Evolutionary conservation across 2,113 vertebrate species (phyloP), one percentile per base, ranked within the genome.

Genomic region (Fregata magnificens): DNA sequence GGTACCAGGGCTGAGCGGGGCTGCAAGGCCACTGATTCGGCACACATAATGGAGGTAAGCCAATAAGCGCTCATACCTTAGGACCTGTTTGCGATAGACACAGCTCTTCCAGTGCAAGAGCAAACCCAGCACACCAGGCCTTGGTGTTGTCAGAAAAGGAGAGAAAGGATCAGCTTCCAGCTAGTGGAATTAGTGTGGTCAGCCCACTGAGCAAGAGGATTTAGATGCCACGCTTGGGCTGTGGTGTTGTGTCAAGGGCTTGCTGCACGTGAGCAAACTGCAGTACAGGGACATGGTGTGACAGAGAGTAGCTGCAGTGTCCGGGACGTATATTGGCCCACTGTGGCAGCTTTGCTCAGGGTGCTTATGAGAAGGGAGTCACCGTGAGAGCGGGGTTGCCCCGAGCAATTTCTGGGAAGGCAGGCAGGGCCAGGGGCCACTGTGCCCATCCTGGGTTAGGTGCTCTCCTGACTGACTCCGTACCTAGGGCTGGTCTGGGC

Each of bases 21-120:
- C 67, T 70, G 22, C 19, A 22, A 66, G 36, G 52, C 17, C 42
- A 11, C 52, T 19, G 13, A 7, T 24, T 36, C 5, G 1, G 18
- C 47, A 34, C 21, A 26, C 0, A 0, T 13, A 11, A 21, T 0
- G 22, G 63, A 44, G 38, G 16, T 3, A 9, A 67, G 13, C 34
- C 10, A 14, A 38, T n/a, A n/a, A 70, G 58, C 36, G 17, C 8
- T 44, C 44, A 14, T 38, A 29, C 14, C 26, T 52, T 12, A 62
- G 34, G 21, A 49, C 3, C 5, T 24, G 21, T 62, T 56, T 67
- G 52, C 49, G 12, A 4, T 0, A 19, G 36, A 17, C 6, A 4
- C 19, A 44, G 16, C 36, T 36, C 47, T 52, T 52, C n/a, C 47
- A 28, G 31, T 4, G 21, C 0, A 0, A 79, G 13, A 32, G 16